Evolutionary conservation across 2,113 vertebrate species (phyloP).

Genomic region (zebrafish (Danio rerio)): DNA sequence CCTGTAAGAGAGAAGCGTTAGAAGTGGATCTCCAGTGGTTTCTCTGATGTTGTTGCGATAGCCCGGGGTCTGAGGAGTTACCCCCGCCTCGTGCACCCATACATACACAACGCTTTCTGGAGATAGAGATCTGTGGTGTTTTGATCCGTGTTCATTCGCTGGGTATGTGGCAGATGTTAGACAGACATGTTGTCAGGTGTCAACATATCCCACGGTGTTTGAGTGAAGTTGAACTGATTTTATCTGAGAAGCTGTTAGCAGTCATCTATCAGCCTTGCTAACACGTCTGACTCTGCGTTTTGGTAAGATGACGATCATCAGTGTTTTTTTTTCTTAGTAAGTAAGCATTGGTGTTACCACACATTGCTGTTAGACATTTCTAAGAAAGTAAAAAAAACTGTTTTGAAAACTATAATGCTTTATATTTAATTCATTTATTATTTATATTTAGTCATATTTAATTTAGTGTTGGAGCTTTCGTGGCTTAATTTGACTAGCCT

Average conservation of each 20-base stretch:
- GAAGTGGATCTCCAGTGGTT: constrained; percentile 48
- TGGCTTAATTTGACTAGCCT: no score
- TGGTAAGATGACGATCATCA: not conserved
- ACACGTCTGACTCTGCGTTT: not conserved
- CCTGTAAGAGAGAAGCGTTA: constrained; percentile 46
- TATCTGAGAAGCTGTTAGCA: constrained; percentile 11
- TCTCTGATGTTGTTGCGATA: constrained; percentile 49
- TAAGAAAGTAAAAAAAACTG: not conserved
- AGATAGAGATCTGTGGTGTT: constrained; percentile 23
- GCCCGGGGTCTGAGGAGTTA: constrained; percentile 33
- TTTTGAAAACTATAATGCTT: no score
- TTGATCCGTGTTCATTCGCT: not conserved
- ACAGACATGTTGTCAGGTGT: constrained; percentile 22
- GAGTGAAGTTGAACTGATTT: constrained; percentile 13
- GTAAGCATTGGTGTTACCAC: not conserved
- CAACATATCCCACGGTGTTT: not conserved
- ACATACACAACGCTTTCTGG: not conserved
- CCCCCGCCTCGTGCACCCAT: not conserved
- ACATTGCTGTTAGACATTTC: not conserved
- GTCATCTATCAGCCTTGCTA: not conserved
- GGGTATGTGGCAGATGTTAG: constrained; percentile 5
- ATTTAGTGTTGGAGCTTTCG: no score
- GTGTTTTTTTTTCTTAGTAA: not conserved
- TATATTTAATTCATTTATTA: no score
- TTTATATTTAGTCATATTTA: no score